Conservation (phyloP, 2,888 invertebrate species). For the Disparrhopalites patrizii region DNA sequence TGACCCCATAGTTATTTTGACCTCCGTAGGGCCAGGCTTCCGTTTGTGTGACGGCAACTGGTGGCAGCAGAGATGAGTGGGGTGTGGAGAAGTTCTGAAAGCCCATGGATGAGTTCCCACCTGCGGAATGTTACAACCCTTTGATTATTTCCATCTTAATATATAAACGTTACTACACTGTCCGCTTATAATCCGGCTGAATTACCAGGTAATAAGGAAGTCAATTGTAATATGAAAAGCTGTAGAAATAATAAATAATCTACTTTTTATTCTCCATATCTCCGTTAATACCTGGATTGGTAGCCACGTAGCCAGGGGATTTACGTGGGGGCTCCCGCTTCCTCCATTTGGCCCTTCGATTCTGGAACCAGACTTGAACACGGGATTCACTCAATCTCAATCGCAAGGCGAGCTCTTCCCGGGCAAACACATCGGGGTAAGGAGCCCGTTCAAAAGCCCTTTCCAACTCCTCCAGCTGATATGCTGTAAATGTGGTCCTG, state of each 20-base stretch:
- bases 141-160: conserved; percentile 12
- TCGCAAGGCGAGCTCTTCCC: conserved; percentile 88
- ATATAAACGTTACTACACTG: too few relatives aligned
- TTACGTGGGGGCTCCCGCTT: conserved; percentile 90
- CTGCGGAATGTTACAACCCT: conserved; percentile 27
- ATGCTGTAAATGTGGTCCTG: conserved; percentile 94
- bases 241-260: neutral
- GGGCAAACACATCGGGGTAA: conserved; percentile 91
- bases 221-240: neutral
- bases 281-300: conserved; percentile 43
- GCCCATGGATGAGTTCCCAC: conserved; percentile 42
- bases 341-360: conserved; percentile 87
- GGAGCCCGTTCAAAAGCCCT: conserved; percentile 92
- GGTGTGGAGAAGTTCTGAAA: conserved; percentile 41
- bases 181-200: too few relatives aligned
- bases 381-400: conserved; percentile 76
- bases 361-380: conserved; percentile 78
- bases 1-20: conserved; percentile 25
- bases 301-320: conserved; percentile 55
- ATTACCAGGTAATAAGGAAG: neutral
- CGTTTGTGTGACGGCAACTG: conserved; percentile 29
- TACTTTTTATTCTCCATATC: neutral
- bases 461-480: conserved; percentile 88
- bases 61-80: conserved; percentile 41
- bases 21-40: conserved; percentile 43